Conservation (phyloP, 2,113 vertebrate species). For the Pitta sordida region DNA sequence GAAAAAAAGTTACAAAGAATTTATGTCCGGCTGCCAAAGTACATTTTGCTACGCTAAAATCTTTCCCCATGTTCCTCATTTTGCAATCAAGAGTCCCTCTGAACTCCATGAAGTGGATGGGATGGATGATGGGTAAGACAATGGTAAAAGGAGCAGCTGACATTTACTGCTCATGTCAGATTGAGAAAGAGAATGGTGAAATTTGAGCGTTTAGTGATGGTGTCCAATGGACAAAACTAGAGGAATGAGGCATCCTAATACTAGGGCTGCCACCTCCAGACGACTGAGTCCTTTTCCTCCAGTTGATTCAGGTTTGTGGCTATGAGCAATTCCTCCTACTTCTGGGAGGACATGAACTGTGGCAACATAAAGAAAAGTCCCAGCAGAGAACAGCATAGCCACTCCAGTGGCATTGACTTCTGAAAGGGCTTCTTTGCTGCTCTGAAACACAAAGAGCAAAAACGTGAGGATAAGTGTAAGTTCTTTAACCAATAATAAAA, state of each 20-base stretch:
- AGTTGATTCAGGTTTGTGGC: conserved; percentile 79
- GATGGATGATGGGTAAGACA: conserved; percentile 60
- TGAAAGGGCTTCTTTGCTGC: conserved; percentile 97
- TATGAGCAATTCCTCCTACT: conserved; percentile 92
- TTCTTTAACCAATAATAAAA: background rate
- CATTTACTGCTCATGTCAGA: conserved; percentile 46
- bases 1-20: conserved; percentile 58
- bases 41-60: conserved; percentile 65
- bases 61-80: conserved; percentile 34
- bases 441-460: conserved; percentile 69
- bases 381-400: conserved; percentile 98
- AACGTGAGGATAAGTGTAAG: background rate
- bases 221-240: conserved; percentile 93
- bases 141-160: conserved; percentile 49
- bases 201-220: conserved; percentile 81
- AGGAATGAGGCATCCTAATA: conserved; percentile 94
- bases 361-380: conserved; percentile 98
- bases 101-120: conserved; percentile 54
- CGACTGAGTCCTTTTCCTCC: conserved; percentile 91
- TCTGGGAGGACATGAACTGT: conserved; percentile 98
- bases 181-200: background rate
- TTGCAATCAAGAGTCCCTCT: conserved; percentile 59
- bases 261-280: conserved; percentile 89
- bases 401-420: conserved; percentile 96
- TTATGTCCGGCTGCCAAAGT: conserved; percentile 43